Conservation (phyloP, 2,888 invertebrate species). For the Plagodis pulveraria region DNA sequence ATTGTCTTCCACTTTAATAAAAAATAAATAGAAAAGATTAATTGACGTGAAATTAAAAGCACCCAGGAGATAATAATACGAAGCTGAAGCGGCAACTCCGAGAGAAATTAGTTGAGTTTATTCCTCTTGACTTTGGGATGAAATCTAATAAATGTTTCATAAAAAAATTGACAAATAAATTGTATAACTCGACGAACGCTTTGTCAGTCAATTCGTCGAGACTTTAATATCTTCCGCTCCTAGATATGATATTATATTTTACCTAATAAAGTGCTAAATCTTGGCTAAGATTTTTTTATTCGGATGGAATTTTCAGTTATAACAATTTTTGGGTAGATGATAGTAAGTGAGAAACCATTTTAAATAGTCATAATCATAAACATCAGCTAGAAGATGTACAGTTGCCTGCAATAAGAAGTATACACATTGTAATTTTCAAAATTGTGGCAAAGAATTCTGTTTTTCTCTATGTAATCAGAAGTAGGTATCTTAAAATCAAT, state of each 20-base stretch:
- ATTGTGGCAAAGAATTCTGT: too few species aligned
- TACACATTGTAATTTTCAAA: too few species aligned
- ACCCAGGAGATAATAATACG: slow-evolving; percentile 59
- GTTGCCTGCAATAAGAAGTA: too few species aligned
- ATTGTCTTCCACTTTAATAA: slow-evolving; percentile 49
- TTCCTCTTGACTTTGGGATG: slow-evolving; percentile 36
- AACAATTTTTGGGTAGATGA: too few species aligned
- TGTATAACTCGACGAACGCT: slow-evolving; percentile 12
- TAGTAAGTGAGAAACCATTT: too few species aligned
- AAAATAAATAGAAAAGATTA: slow-evolving; percentile 64
- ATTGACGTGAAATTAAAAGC: slow-evolving; percentile 69
- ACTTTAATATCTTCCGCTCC: slow-evolving; percentile 16
- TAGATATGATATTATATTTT: slow-evolving; percentile 9
- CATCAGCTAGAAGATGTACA: too few species aligned
- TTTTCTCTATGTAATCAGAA: too few species aligned
- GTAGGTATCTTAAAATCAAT: too few species aligned
- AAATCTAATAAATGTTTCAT: slow-evolving; percentile 41
- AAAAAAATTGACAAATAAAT: slow-evolving; percentile 26
- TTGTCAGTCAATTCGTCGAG: slow-evolving; percentile 13
- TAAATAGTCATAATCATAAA: too few species aligned
- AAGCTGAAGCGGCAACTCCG: slow-evolving; percentile 52
- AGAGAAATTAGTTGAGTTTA: slow-evolving; percentile 59
- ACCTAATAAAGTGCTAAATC: slow-evolving; percentile 3
- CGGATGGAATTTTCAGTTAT: too few species aligned
- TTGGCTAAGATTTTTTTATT: not conserved